phyloP scores from a whole-genome alignment of 2,888 invertebrate genomes.

The Gasteruption jaculator region DNA sequence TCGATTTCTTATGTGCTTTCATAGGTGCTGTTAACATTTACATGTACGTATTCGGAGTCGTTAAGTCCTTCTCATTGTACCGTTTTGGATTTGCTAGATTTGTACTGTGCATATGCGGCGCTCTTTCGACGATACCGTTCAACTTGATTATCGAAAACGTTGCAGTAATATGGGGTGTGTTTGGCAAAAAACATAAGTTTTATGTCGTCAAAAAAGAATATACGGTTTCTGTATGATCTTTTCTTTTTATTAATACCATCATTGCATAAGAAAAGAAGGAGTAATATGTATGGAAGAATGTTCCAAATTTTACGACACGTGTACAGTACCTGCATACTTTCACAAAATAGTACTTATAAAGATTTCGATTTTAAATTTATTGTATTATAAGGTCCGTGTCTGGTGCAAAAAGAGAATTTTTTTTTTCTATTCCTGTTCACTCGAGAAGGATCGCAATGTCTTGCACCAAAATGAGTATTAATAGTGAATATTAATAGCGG shows the following conservation, averaged over 20 bases:
- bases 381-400: too few species aligned
- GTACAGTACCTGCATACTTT: too few species aligned
- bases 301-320: too few species aligned
- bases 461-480: too few species aligned
- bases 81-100: slow-evolving; percentile 79
- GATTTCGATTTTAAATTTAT: too few species aligned
- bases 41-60: slow-evolving; percentile 97
- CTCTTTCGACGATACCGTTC: slow-evolving; percentile 86
- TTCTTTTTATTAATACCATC: slow-evolving; percentile 6
- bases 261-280: too few species aligned
- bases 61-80: slow-evolving; percentile 89
- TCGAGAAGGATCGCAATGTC: too few species aligned
- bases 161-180: slow-evolving; percentile 90
- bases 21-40: slow-evolving; percentile 92
- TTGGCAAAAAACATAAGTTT: slow-evolving; percentile 94
- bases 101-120: slow-evolving; percentile 76
- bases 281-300: too few species aligned
- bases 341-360: too few species aligned
- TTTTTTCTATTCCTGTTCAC: too few species aligned
- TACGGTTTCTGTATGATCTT: slow-evolving; percentile 52
- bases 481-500: too few species aligned
- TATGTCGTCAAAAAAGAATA: slow-evolving; percentile 94
- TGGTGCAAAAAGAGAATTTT: too few species aligned
- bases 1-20: slow-evolving; percentile 86
- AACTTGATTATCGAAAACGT: slow-evolving; percentile 93